A percentile compares a stretch with the other conserved stretches of the same genome.
phyloP scores from a whole-genome alignment of 2,113 vertebrate species.

The Podarcis raffonei region DNA sequence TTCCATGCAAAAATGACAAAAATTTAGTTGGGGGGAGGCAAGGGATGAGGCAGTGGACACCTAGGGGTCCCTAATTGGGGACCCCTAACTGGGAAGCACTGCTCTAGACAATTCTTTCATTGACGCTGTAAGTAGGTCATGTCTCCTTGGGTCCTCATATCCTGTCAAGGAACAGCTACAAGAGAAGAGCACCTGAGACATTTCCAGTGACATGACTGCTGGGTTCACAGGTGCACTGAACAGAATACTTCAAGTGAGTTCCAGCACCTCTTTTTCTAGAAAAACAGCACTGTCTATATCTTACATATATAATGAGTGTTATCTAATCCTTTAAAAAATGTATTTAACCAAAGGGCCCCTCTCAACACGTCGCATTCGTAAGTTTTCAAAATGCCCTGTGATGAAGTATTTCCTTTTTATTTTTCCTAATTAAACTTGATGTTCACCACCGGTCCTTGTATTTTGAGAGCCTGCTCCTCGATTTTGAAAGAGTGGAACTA shows the following conservation, averaged over 20 bases:
- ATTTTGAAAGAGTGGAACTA: not conserved
- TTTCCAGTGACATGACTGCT: conserved; percentile 25
- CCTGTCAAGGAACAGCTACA: conserved; percentile 36
- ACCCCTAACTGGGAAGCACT: too few relatives aligned
- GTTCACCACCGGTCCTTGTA: not conserved
- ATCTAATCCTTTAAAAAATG: not conserved
- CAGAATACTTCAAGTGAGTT: too few relatives aligned
- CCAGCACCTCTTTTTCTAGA: too few relatives aligned
- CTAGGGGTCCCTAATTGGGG: too few relatives aligned
- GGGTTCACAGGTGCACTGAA: conserved; percentile 30
- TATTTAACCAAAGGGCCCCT: not conserved
- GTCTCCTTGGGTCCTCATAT: conserved; percentile 25
- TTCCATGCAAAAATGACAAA: too few relatives aligned
- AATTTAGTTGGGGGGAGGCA: too few relatives aligned
- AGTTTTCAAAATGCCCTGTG: not conserved
- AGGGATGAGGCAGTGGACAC: too few relatives aligned
- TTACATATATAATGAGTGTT: not conserved
- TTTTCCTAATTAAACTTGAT: not conserved
- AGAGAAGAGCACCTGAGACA: not conserved
- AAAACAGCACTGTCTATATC: too few relatives aligned
- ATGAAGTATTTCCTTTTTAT: not conserved
- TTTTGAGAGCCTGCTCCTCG: not conserved
- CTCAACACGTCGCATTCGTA: not conserved
- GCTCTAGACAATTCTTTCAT: conserved; percentile 12
- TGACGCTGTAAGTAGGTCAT: conserved; percentile 47